A percentile compares a stretch with the other conserved stretches of the same genome.
Conservation (phyloP, 2,797 vertebrate genomes). For the Mus minutoides region DNA sequence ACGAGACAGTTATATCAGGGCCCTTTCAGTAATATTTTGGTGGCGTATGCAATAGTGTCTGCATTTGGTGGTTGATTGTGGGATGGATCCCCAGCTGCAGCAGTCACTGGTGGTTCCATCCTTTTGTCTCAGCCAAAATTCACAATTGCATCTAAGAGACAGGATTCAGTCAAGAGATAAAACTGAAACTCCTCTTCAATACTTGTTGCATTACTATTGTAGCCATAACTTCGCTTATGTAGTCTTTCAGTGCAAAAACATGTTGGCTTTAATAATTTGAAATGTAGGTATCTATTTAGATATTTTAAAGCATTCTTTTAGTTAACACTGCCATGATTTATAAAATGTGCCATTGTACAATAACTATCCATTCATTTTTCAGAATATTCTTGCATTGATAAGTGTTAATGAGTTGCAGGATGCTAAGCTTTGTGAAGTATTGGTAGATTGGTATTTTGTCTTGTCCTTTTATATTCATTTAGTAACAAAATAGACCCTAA, state of each 20-base stretch:
- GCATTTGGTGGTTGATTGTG: no score
- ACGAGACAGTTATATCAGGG: no score
- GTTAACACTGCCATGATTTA: constrained; percentile 11
- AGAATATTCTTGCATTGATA: constrained; percentile 12
- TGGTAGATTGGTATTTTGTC: neutral
- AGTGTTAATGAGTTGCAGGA: constrained; percentile 21
- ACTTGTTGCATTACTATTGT: neutral
- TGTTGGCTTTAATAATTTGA: neutral
- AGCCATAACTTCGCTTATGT: neutral
- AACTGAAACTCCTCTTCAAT: neutral
- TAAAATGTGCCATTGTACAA: constrained; percentile 14
- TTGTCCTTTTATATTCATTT: neutral
- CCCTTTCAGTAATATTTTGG: no score
- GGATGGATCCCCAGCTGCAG: no score
- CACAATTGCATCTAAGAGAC: neutral
- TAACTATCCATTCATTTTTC: constrained; percentile 45
- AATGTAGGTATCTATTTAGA: neutral
- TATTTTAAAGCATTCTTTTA: constrained; percentile 51
- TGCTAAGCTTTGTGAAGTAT: neutral
- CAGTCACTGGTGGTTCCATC: no score
- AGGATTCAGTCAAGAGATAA: neutral
- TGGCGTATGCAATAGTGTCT: no score
- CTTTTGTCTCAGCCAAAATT: no score
- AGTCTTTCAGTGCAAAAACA: neutral
- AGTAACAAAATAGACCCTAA: constrained; percentile 15